phyloP scores from a whole-genome alignment of 2,113 vertebrate species.

The Austrofundulus limnaeus region DNA sequence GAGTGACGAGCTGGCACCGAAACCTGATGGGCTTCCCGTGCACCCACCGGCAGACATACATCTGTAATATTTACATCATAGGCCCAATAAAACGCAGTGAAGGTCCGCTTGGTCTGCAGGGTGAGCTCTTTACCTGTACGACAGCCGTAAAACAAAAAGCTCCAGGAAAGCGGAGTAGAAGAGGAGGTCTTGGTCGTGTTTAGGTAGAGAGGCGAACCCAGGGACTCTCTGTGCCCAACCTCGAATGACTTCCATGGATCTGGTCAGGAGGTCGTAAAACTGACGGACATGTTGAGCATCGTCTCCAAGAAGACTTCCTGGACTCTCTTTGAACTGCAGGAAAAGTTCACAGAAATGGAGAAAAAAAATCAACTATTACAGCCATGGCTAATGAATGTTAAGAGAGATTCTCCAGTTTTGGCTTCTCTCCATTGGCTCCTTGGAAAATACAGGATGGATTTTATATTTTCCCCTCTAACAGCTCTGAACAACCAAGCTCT shows the following conservation, averaged over 20 bases:
- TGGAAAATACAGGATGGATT: too few relatives aligned
- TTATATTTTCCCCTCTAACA: too few relatives aligned
- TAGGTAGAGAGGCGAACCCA: constrained; percentile 87
- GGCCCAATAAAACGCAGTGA: not conserved
- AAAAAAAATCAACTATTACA: not conserved
- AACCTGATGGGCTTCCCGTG: too few relatives aligned
- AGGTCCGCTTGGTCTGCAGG: not conserved
- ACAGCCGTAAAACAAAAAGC: constrained; percentile 92
- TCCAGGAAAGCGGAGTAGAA: constrained; percentile 97
- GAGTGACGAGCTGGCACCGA: not conserved
- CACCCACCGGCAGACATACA: not conserved
- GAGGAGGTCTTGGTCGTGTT: constrained; percentile 93
- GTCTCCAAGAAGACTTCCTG: constrained; percentile 87
- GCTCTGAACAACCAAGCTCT: too few relatives aligned
- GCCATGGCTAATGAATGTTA: not conserved
- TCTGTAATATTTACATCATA: not conserved
- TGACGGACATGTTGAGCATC: constrained; percentile 93
- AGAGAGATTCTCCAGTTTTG: too few relatives aligned
- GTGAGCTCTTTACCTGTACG: constrained; percentile 84
- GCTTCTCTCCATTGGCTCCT: too few relatives aligned
- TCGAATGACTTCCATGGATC: constrained; percentile 96
- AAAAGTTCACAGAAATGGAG: not conserved
- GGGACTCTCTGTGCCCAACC: constrained; percentile 95
- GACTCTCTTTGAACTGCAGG: constrained; percentile 88
- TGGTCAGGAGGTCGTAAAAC: constrained; percentile 94